Evolutionary conservation across 1,140 invertebrate genomes (phyloP), one percentile per base, ranked within the genome.

Genomic region (Leptonema lineaticorne): DNA sequence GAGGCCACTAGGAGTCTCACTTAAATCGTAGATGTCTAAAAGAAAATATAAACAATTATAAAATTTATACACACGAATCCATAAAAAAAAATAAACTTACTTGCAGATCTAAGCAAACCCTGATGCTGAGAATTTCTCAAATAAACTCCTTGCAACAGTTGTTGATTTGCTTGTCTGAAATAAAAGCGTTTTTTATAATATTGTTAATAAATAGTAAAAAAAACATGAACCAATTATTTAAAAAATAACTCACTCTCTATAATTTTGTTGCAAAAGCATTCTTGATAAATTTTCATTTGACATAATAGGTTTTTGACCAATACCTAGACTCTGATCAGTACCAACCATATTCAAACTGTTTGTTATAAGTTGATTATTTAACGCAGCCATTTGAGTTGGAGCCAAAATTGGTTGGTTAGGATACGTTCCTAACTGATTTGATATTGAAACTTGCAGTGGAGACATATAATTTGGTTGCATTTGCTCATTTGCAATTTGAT

Each of bases 231-330:
- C 9, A 62, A 62, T 41, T 7, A 41, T 58, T 4, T 6, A 30
- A 14, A 48, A 60, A 68, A 48, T 29, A 22, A 78, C 78, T 80
- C 30, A 83, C 81, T 79, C 81, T 67, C 79, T 81, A 68, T 81
- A 80, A 74, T 82, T 82, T 70, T 82, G 81, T 62, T 82, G 81
- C 16, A 82, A 71, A 41, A 83, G 63, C 79, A 83, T 82, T 73
- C 79, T 74, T 63, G 81, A 80, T 30, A 82, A 78, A 63, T 81
- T 82, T 62, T 82, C 80, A 8, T 80, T 81, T 6, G 79, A 74
- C 64, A 79, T 33, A 6, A 81, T 77, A 75, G 78, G 11, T 0
- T 76, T 73, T 64, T 79, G 80, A 14, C 78, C 57, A 2, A 75
- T 67, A 8, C 71, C 76, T 9, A 78, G 48, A 5, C 75, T 74